Conservation (phyloP, 2,888 invertebrate genomes). For the Philonicus albiceps region DNA sequence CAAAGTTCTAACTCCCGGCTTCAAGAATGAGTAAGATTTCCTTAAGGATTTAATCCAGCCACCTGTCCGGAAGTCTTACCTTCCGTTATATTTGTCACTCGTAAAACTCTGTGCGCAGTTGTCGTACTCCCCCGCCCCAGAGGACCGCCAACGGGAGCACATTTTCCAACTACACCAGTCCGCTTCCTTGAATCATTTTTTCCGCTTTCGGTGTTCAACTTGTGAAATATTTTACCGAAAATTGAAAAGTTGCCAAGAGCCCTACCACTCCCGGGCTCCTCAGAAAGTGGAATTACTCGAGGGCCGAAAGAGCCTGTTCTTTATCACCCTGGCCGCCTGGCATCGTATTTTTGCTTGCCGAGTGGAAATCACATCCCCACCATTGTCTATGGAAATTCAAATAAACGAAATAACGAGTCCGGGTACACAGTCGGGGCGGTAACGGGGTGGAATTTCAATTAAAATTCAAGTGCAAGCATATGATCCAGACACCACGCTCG, state of each 20-base stretch:
- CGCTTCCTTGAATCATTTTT: background rate
- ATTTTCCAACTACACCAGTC: background rate
- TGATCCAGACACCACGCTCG: background rate
- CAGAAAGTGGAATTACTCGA: background rate
- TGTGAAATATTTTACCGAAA: background rate
- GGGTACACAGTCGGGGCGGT: background rate
- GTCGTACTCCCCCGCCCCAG: no score
- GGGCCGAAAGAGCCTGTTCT: background rate
- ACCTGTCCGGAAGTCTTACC: background rate
- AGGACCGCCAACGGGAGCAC: background rate
- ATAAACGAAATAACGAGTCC: background rate
- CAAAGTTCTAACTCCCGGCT: background rate
- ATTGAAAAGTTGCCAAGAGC: background rate
- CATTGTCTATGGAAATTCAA: slow-evolving; percentile 4
- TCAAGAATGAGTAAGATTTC: background rate
- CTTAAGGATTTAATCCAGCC: background rate
- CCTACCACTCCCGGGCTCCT: no score
- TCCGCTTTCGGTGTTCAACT: background rate
- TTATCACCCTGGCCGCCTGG: background rate
- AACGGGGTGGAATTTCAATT: slow-evolving; percentile 4
- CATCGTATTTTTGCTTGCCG: background rate
- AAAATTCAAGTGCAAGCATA: slow-evolving; percentile 15
- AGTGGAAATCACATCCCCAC: background rate
- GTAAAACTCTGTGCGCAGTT: background rate
- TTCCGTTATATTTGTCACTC: background rate